Conservation (phyloP, 1,140 invertebrate species). For the Drosophila suzukii region DNA sequence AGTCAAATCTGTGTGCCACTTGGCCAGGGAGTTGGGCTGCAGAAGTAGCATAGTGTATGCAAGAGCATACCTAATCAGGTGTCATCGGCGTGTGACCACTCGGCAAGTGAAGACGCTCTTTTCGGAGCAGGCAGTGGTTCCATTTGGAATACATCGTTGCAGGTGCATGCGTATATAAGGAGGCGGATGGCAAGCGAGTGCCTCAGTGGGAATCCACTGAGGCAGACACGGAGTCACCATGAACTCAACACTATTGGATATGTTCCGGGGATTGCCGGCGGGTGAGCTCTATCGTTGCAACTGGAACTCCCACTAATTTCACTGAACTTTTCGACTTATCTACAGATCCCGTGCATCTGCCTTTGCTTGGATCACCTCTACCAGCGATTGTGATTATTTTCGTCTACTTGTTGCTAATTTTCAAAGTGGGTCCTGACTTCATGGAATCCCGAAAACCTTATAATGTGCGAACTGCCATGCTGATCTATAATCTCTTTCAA, state of each 20-base stretch:
- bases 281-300: constrained; percentile 1
- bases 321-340: not conserved
- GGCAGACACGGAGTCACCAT: constrained; percentile 1
- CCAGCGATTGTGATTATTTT: constrained; percentile 89
- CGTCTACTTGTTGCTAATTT: constrained; percentile 89
- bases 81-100: not conserved
- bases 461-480: constrained; percentile 88
- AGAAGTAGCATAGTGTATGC: constrained; percentile 1
- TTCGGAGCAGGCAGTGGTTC: not conserved
- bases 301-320: rapidly evolving
- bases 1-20: constrained; percentile 1
- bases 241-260: constrained; percentile 7
- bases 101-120: not conserved
- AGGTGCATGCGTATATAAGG: constrained; percentile 1
- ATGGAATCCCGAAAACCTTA: constrained; percentile 94
- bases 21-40: not conserved
- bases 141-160: not conserved
- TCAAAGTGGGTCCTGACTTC: constrained; percentile 88
- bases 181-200: not conserved
- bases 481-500: constrained; percentile 92
- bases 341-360: constrained; percentile 47
- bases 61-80: constrained; percentile 6
- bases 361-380: constrained; percentile 90
- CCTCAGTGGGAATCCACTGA: constrained; percentile 1
- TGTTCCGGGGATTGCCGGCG: constrained; percentile 5